phyloP scores from a whole-genome alignment of 2,888 invertebrate genomes.

The Acronicta aceris region DNA sequence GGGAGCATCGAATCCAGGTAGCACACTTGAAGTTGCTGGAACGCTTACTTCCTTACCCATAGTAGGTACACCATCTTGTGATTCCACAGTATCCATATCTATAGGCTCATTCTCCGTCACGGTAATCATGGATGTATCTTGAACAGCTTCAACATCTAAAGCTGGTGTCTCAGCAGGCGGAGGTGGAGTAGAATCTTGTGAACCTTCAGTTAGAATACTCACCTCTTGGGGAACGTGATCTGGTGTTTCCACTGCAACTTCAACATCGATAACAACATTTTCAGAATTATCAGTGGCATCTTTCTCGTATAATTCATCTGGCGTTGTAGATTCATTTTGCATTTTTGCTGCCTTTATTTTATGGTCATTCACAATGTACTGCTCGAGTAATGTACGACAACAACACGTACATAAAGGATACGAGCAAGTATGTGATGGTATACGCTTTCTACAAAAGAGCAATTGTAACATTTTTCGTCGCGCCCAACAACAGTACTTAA shows the following conservation, averaged over 20 bases:
- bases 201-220: background rate
- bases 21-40: background rate
- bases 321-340: background rate
- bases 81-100: slow-evolving; percentile 1
- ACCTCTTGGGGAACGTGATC: background rate
- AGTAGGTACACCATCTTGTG: background rate
- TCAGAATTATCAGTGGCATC: background rate
- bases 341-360: background rate
- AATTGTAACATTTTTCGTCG: slow-evolving; percentile 46
- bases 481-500: slow-evolving; percentile 72
- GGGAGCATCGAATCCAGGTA: background rate
- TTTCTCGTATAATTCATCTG: background rate
- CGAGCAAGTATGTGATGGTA: slow-evolving; percentile 53
- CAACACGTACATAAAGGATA: slow-evolving; percentile 62
- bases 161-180: background rate
- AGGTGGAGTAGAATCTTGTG: background rate
- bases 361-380: slow-evolving; percentile 26
- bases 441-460: slow-evolving; percentile 12
- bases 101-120: slow-evolving; percentile 3
- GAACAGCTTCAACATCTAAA: slow-evolving; percentile 22
- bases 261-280: background rate
- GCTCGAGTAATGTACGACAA: slow-evolving; percentile 56
- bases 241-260: background rate
- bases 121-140: background rate
- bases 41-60: slow-evolving; percentile 23